Evolutionary conservation across 1,140 invertebrate species (phyloP).

Genomic region (Drosophila repleta): DNA sequence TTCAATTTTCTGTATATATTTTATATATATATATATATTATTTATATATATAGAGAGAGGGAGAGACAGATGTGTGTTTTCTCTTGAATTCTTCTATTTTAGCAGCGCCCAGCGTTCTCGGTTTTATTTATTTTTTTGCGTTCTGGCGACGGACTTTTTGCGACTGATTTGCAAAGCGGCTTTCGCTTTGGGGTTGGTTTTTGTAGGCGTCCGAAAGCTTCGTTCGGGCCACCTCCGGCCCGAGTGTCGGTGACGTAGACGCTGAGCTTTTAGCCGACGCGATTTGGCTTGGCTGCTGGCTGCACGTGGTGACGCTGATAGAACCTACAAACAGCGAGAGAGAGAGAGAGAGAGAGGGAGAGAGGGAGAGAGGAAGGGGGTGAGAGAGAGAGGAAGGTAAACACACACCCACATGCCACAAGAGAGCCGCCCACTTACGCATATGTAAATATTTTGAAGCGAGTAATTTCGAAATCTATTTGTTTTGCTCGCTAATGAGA

Average conservation of each 20-base stretch:
- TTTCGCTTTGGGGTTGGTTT: constrained; percentile 72
- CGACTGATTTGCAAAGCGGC: constrained; percentile 78
- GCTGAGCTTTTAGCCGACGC: constrained; percentile 26
- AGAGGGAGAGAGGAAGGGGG: neutral
- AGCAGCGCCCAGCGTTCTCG: constrained; percentile 35
- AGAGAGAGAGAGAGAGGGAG: neutral
- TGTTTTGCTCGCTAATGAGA: constrained; percentile 11
- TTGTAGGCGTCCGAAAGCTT: constrained; percentile 73
- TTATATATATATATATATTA: constrained; percentile 1
- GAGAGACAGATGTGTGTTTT: neutral
- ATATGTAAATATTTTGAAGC: constrained; percentile 65
- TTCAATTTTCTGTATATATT: constrained; percentile 2
- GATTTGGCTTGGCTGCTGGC: constrained; percentile 25
- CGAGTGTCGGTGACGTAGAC: constrained; percentile 54
- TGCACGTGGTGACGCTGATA: constrained; percentile 31
- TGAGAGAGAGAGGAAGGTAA: neutral
- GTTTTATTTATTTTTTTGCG: constrained; percentile 52
- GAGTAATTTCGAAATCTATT: constrained; percentile 12
- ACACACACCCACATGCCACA: no score
- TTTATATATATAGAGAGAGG: constrained; percentile 1
- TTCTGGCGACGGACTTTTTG: constrained; percentile 83
- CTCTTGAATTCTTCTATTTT: constrained; percentile 14
- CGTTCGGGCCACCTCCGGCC: constrained; percentile 49
- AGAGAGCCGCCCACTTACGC: constrained; percentile 36
- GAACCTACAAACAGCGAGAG: constrained; percentile 8